phyloP scores from a whole-genome alignment of 92 coral and sea anemone species.

The Isaurus tuberculatus region DNA sequence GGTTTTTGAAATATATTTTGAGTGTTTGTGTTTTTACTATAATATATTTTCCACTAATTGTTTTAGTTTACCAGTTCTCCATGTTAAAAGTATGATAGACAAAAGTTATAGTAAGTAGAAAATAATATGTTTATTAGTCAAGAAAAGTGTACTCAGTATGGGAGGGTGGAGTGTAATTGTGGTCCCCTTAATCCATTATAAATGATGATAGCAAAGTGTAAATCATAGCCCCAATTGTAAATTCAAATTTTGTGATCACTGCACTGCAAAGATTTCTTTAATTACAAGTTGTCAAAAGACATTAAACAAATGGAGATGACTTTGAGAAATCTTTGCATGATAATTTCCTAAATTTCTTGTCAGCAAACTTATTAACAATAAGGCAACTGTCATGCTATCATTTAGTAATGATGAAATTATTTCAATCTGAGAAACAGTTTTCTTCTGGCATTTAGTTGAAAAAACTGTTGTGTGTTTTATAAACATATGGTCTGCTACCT shows the following conservation, averaged over 20 bases:
- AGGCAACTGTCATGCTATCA: background rate
- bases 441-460: background rate
- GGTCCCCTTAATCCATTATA: background rate
- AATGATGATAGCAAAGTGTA: background rate
- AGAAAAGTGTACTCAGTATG: background rate
- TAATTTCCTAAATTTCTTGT: background rate
- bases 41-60: no score
- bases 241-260: background rate
- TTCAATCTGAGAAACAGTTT: background rate
- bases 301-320: background rate
- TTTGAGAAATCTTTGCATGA: background rate
- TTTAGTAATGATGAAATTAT: background rate
- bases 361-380: background rate
- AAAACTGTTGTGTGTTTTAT: background rate
- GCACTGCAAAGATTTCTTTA: background rate
- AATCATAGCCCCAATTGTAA: background rate
- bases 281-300: constrained; percentile 6
- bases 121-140: no score
- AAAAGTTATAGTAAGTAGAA: no score
- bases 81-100: background rate
- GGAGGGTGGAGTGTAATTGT: background rate
- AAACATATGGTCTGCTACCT: background rate
- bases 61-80: background rate
- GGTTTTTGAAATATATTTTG: no score
- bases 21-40: no score